Percentiles rank a stretch among this genome's conserved stretches.
These are phyloP conservation scores for Entosphenus tridentatus DNA, from an alignment of 2,113 vertebrate genomes.

Conservation along the genomic window DNA sequence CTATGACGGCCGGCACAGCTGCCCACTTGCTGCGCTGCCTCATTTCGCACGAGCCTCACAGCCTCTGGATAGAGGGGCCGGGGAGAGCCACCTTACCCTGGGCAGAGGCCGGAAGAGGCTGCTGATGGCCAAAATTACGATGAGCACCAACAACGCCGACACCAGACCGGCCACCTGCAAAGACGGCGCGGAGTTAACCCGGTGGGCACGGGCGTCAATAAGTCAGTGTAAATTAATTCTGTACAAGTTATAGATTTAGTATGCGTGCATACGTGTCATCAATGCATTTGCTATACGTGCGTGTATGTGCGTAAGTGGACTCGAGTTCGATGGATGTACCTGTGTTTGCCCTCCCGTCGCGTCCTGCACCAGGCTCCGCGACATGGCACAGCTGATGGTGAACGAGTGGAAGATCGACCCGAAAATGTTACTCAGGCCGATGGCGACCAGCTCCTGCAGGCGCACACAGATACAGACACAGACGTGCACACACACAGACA, in stretches of 20 bases:
- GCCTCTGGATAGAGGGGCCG: too few relatives aligned
- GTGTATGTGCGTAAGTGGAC: too few relatives aligned
- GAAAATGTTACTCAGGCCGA: conserved; percentile 53
- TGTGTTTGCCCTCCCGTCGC: conserved; percentile 62
- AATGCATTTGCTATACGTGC: too few relatives aligned
- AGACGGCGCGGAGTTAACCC: not conserved
- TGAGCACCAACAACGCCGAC: conserved; percentile 48
- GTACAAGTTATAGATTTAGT: too few relatives aligned
- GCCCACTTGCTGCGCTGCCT: too few relatives aligned
- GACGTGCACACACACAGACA: too few relatives aligned
- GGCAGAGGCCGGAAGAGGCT: conserved; percentile 53
- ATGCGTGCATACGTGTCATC: too few relatives aligned
- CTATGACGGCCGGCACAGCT: too few relatives aligned
- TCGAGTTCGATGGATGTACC: conserved; percentile 21
- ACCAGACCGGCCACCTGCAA: conserved; percentile 49
- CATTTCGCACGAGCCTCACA: too few relatives aligned
- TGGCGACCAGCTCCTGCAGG: conserved; percentile 53
- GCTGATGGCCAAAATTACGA: conserved; percentile 62
- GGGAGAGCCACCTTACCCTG: conserved; percentile 30
- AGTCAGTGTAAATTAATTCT: too few relatives aligned
- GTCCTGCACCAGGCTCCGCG: conserved; percentile 59
- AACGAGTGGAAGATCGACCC: conserved; percentile 71
- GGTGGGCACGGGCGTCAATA: too few relatives aligned
- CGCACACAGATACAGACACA: too few relatives aligned
- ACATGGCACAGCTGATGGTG: conserved; percentile 78